These are phyloP conservation scores for Pristiophorus japonicus DNA, from an alignment of 2,113 vertebrate genomes.

Conservation along the genomic window DNA sequence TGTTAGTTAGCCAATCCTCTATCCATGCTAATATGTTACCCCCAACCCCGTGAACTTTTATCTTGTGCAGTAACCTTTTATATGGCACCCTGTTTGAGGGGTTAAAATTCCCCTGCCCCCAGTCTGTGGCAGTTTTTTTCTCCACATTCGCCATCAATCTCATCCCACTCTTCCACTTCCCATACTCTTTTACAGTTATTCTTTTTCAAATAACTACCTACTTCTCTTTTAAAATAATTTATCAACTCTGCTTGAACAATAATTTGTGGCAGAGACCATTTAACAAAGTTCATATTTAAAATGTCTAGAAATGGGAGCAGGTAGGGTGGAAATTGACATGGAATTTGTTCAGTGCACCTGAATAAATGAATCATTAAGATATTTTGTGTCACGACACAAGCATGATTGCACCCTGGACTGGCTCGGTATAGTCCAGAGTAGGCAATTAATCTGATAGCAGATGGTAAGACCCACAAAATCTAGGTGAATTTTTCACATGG, in stretches of 20 bases:
- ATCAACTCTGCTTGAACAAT: background rate
- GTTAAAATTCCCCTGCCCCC: no score
- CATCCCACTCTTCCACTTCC: background rate
- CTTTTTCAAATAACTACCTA: background rate
- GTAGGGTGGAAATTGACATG: background rate
- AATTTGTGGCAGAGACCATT: background rate
- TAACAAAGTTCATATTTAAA: background rate
- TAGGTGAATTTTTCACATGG: background rate
- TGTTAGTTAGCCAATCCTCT: no score
- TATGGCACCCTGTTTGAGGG: no score
- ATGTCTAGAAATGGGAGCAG: background rate
- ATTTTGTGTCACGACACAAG: background rate
- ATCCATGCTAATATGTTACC: no score
- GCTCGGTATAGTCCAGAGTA: background rate
- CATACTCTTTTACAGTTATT: background rate
- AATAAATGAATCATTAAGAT: background rate
- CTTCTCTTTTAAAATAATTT: background rate
- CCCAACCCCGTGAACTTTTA: no score
- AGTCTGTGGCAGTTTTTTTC: background rate
- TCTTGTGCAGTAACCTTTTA: no score
- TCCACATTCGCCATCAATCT: background rate
- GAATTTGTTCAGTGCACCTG: background rate
- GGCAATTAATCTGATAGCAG: background rate
- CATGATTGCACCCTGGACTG: background rate
- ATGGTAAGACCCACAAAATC: background rate